Conservation (phyloP, 2,888 invertebrate genomes). For the Lepidocyrtinus sp. region DNA sequence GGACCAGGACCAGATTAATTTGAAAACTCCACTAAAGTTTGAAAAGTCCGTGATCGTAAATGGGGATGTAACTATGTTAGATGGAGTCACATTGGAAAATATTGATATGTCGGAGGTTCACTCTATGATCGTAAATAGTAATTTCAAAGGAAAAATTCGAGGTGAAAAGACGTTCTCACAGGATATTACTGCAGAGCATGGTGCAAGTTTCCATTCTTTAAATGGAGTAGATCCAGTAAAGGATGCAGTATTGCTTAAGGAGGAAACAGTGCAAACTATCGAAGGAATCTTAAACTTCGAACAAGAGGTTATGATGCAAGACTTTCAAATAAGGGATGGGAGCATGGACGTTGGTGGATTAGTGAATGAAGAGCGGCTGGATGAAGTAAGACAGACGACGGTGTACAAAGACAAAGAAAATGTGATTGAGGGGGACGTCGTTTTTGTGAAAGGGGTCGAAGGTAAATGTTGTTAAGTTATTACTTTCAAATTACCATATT, state of each 20-base stretch:
- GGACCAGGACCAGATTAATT: neutral
- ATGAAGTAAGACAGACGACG: constrained; percentile 39
- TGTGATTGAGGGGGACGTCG: constrained; percentile 40
- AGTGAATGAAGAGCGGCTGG: constrained; percentile 37
- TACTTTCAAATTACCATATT: too few species aligned
- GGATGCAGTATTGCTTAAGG: constrained; percentile 42
- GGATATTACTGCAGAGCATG: constrained; percentile 31
- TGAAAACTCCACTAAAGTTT: constrained; percentile 30
- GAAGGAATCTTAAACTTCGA: constrained; percentile 28
- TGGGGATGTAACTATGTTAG: constrained; percentile 42
- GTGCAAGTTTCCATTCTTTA: constrained; percentile 27
- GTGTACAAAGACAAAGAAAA: constrained; percentile 51
- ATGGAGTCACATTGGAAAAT: constrained; percentile 41
- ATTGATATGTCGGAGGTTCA: constrained; percentile 52
- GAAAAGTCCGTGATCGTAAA: constrained; percentile 26
- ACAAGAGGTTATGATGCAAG: neutral
- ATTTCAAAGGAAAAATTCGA: constrained; percentile 35
- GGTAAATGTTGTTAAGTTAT: constrained; percentile 42
- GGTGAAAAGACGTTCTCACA: constrained; percentile 55
- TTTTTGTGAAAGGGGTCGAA: constrained; percentile 26
- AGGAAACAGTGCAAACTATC: constrained; percentile 24
- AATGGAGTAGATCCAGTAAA: constrained; percentile 50
- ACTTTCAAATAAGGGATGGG: constrained; percentile 18
- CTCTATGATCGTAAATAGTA: constrained; percentile 37
- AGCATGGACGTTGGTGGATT: constrained; percentile 34